Conservation (phyloP, 1,140 invertebrate species). For the Drosophila nikananu region DNA sequence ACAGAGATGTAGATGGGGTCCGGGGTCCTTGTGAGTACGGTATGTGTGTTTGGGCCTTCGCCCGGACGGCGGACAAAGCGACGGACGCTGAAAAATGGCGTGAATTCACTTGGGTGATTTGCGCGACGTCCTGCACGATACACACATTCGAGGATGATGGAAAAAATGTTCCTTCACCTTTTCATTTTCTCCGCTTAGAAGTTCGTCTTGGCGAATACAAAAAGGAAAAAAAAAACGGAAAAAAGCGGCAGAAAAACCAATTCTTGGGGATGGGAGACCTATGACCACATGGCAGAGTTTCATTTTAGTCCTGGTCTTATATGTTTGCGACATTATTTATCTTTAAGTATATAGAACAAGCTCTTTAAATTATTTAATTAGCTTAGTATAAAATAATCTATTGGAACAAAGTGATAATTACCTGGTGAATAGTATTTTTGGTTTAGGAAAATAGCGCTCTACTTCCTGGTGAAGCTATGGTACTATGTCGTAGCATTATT, state of each 20-base stretch:
- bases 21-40: constrained; percentile 12
- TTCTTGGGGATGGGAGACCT: background rate
- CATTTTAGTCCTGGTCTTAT: background rate
- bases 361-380: constrained; percentile 5
- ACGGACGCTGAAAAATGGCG: constrained; percentile 83
- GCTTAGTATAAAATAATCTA: too few species aligned
- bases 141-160: constrained; percentile 61
- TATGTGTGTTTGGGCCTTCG: constrained; percentile 54
- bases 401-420: background rate
- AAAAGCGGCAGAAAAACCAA: constrained; percentile 14
- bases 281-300: constrained; percentile 32
- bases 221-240: constrained; percentile 11
- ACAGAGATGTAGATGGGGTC: background rate
- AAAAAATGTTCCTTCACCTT: constrained; percentile 52
- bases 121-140: constrained; percentile 65
- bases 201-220: constrained; percentile 35
- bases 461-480: background rate
- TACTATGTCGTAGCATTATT: background rate
- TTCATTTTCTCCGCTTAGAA: constrained; percentile 49
- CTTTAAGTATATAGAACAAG: background rate
- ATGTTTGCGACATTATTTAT: background rate
- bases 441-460: background rate
- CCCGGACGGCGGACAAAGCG: constrained; percentile 67
- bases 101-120: constrained; percentile 83
- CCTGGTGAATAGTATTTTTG: too few species aligned